phyloP scores from a whole-genome alignment of 2,888 invertebrate genomes.

The Sycophila texana region DNA sequence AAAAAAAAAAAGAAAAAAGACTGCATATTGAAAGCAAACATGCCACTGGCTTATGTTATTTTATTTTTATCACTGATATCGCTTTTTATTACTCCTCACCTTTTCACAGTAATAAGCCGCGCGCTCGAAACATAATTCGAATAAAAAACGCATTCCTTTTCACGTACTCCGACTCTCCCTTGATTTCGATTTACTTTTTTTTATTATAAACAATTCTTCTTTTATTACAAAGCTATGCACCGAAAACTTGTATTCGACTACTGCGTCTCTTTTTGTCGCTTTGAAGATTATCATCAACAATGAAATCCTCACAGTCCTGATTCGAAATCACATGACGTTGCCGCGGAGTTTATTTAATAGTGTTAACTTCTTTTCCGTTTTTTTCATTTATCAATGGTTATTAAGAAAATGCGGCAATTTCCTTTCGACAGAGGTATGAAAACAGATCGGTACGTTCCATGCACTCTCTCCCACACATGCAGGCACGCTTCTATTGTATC shows the following conservation, averaged over 20 bases:
- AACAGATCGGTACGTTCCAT: slow-evolving; percentile 66
- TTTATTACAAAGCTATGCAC: slow-evolving; percentile 71
- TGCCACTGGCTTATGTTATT: slow-evolving; percentile 52
- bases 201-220: slow-evolving; percentile 25
- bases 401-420: slow-evolving; percentile 46
- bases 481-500: slow-evolving; percentile 2
- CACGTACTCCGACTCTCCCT: slow-evolving; percentile 11
- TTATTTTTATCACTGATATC: slow-evolving; percentile 56
- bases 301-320: slow-evolving; percentile 14
- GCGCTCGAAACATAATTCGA: slow-evolving; percentile 33
- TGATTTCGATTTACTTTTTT: slow-evolving; percentile 2
- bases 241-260: slow-evolving; percentile 63
- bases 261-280: slow-evolving; percentile 10
- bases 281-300: slow-evolving; percentile 17
- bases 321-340: slow-evolving; percentile 24
- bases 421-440: slow-evolving; percentile 69
- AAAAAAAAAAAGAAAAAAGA: slow-evolving; percentile 51
- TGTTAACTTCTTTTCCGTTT: slow-evolving; percentile 16
- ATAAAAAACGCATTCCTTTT: slow-evolving; percentile 40
- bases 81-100: slow-evolving; percentile 49
- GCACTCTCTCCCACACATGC: slow-evolving; percentile 14
- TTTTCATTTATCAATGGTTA: slow-evolving; percentile 3
- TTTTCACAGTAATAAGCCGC: slow-evolving; percentile 19
- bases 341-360: slow-evolving; percentile 27
- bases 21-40: slow-evolving; percentile 53